phyloP scores from a whole-genome alignment of 2,888 invertebrate genomes.

The Agonopterix alstromeriana region DNA sequence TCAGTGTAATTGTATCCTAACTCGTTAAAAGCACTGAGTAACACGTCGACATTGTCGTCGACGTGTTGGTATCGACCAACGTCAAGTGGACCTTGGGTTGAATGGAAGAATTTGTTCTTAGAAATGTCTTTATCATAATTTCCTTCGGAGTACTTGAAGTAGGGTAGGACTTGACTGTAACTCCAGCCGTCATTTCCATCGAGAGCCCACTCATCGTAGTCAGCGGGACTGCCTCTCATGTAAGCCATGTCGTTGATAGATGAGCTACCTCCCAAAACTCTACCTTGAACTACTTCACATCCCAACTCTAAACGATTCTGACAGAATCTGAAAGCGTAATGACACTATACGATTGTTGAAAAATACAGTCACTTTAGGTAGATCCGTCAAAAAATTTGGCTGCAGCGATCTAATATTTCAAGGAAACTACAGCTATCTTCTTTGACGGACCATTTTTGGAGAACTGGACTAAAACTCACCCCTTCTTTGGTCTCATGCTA shows the following conservation, averaged over 20 bases:
- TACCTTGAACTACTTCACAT: slow-evolving; percentile 62
- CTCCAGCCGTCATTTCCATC: slow-evolving; percentile 64
- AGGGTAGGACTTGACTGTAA: slow-evolving; percentile 53
- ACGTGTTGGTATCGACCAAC: slow-evolving; percentile 61
- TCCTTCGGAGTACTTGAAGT: slow-evolving; percentile 68
- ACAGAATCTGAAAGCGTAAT: slow-evolving; percentile 52
- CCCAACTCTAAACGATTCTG: slow-evolving; percentile 46
- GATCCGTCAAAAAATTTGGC: slow-evolving; percentile 15
- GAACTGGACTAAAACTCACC: slow-evolving; percentile 31
- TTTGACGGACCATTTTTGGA: slow-evolving; percentile 17
- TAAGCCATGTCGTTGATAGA: slow-evolving; percentile 67
- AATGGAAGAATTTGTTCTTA: slow-evolving; percentile 60
- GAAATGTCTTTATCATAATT: slow-evolving; percentile 66
- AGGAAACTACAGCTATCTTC: slow-evolving; percentile 4
- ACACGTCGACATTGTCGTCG: slow-evolving; percentile 60
- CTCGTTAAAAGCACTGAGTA: slow-evolving; percentile 61
- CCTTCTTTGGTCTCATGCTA: slow-evolving; percentile 59
- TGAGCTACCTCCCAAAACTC: slow-evolving; percentile 61
- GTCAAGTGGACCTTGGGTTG: slow-evolving; percentile 62
- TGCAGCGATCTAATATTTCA: slow-evolving; percentile 1
- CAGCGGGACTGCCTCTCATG: slow-evolving; percentile 63
- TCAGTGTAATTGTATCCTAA: slow-evolving; percentile 66
- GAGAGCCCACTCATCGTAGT: slow-evolving; percentile 65
- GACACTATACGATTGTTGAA: slow-evolving; percentile 30
- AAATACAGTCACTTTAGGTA: slow-evolving; percentile 18